Evolutionary conservation across 53 echinoderm and acorn worm species (phyloP).

Genomic region (Temnopleurus reevesii): DNA sequence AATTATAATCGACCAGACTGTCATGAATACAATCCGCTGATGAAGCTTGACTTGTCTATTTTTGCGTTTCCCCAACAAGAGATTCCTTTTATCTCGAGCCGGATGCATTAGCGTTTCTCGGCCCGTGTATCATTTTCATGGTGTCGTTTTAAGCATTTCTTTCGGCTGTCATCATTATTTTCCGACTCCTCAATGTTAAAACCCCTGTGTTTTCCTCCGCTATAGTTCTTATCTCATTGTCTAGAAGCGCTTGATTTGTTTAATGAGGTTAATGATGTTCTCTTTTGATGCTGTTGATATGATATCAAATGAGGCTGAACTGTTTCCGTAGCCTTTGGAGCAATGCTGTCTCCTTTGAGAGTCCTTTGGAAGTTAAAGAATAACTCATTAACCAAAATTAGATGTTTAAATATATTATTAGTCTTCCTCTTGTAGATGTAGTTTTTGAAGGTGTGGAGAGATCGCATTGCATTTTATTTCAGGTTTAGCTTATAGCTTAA

Average conservation of each 20-base stretch:
- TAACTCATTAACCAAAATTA: slow-evolving; percentile 17
- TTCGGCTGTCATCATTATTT: background rate
- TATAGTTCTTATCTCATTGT: background rate
- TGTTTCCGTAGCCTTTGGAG: background rate
- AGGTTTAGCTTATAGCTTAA: too few relatives aligned
- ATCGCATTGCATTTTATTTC: too few relatives aligned
- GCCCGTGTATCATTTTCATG: slow-evolving; percentile 4
- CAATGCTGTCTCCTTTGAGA: background rate
- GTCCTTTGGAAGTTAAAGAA: background rate
- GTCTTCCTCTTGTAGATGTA: too few relatives aligned
- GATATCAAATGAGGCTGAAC: too few relatives aligned
- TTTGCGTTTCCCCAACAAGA: slow-evolving; percentile 1
- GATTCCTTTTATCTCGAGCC: slow-evolving; percentile 34
- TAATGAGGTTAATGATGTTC: background rate
- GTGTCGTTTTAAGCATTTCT: background rate
- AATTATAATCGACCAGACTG: slow-evolving; percentile 52
- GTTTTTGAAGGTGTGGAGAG: too few relatives aligned
- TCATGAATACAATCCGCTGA: slow-evolving; percentile 48
- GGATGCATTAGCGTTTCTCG: slow-evolving; percentile 16
- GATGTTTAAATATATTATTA: too few relatives aligned
- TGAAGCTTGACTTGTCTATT: slow-evolving; percentile 12
- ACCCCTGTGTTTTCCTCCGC: background rate
- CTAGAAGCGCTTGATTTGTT: background rate
- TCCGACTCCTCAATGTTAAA: background rate
- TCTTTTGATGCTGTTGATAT: too few relatives aligned